Percentiles rank a stretch among this genome's conserved stretches.
Evolutionary conservation across 2,113 vertebrate species (phyloP).

Genomic region (Pogona vitticeps): DNA sequence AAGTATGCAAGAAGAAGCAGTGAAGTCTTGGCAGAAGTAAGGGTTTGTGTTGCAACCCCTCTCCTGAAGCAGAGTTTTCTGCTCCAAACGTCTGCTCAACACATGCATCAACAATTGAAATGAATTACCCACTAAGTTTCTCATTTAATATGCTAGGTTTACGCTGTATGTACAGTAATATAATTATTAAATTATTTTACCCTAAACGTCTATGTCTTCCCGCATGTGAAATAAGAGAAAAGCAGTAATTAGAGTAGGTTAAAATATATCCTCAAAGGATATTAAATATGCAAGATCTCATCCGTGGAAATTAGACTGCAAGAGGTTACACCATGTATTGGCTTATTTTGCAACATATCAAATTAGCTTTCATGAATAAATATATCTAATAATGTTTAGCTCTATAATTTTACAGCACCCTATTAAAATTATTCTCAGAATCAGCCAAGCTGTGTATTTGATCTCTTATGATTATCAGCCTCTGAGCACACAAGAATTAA

Average conservation of each 20-base stretch:
- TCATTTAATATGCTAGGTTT: constrained; percentile 70
- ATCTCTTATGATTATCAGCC: constrained; percentile 70
- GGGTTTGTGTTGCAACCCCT: too few relatives aligned
- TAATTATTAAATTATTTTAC: constrained; percentile 79
- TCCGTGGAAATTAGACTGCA: constrained; percentile 81
- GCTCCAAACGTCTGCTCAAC: not conserved
- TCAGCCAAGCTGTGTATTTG: constrained; percentile 73
- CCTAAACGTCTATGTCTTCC: constrained; percentile 72
- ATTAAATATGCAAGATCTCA: constrained; percentile 84
- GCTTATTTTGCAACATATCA: constrained; percentile 82
- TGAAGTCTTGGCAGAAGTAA: too few relatives aligned
- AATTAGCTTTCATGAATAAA: constrained; percentile 84
- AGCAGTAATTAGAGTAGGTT: constrained; percentile 81
- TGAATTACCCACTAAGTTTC: constrained; percentile 53
- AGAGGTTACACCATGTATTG: constrained; percentile 79
- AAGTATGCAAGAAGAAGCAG: too few relatives aligned
- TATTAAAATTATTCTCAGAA: constrained; percentile 75
- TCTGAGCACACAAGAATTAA: constrained; percentile 73
- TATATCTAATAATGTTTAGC: constrained; percentile 79
- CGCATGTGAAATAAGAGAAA: constrained; percentile 77
- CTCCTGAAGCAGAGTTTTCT: not conserved
- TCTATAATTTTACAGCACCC: constrained; percentile 79
- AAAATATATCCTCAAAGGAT: constrained; percentile 81
- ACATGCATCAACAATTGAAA: constrained; percentile 36
- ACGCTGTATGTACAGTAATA: constrained; percentile 70